These are phyloP conservation scores for Aphis craccivora DNA, from an alignment of 1,140 invertebrate species.

Conservation along the genomic window DNA sequence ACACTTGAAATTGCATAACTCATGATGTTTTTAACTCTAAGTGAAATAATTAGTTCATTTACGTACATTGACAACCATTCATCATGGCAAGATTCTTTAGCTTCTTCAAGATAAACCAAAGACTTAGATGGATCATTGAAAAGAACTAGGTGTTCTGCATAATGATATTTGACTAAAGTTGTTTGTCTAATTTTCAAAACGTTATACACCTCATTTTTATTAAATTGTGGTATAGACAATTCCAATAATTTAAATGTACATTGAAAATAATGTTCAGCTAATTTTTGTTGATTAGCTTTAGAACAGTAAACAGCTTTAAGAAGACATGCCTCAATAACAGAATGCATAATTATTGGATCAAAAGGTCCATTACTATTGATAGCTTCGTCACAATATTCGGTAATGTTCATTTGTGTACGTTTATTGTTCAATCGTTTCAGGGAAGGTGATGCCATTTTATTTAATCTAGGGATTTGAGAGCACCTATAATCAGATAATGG, in stretches of 20 bases:
- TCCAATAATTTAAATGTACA: slow-evolving; percentile 12
- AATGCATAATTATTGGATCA: slow-evolving; percentile 27
- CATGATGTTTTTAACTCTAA: background rate
- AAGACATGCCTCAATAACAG: slow-evolving; percentile 47
- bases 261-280: slow-evolving; percentile 40
- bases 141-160: slow-evolving; percentile 36
- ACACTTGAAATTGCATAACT: background rate
- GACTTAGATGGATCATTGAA: slow-evolving; percentile 11
- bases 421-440: slow-evolving; percentile 27
- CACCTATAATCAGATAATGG: slow-evolving; percentile 35
- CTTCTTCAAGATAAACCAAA: slow-evolving; percentile 28
- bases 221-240: background rate
- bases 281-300: slow-evolving; percentile 8
- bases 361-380: background rate
- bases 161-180: slow-evolving; percentile 25
- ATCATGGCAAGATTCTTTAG: slow-evolving; percentile 19
- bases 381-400: slow-evolving; percentile 9
- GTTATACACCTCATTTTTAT: slow-evolving; percentile 54
- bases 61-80: slow-evolving; percentile 4
- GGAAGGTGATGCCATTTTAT: slow-evolving; percentile 44
- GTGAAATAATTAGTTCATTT: slow-evolving; percentile 33
- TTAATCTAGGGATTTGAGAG: background rate
- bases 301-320: slow-evolving; percentile 50
- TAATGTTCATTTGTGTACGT: slow-evolving; percentile 4
- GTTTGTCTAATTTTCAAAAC: slow-evolving; percentile 31